phyloP scores from a whole-genome alignment of 2,888 invertebrate genomes.

The Tipula vernalis region DNA sequence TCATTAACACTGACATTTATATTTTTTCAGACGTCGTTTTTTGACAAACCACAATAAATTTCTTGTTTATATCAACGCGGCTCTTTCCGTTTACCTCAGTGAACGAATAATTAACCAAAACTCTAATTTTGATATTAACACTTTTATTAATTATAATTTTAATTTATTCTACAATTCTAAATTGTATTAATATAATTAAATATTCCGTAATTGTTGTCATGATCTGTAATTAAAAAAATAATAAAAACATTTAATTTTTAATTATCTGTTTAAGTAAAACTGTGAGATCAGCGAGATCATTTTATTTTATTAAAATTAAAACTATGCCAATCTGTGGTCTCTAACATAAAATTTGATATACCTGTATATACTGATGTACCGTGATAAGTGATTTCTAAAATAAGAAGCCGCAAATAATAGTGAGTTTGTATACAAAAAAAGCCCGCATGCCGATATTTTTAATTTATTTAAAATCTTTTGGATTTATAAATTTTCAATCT shows the following conservation, averaged over 20 bases:
- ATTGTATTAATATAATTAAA: slow-evolving; percentile 7
- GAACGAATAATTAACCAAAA: too few relatives aligned
- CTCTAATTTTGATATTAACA: too few relatives aligned
- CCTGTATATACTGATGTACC: not conserved
- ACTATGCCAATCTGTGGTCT: not conserved
- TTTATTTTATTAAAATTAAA: not conserved
- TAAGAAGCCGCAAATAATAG: not conserved
- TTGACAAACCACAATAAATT: too few relatives aligned
- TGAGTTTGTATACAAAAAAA: not conserved
- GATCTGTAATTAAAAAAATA: not conserved
- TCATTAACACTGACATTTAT: too few relatives aligned
- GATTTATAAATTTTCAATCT: slow-evolving; percentile 1
- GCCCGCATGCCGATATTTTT: not conserved
- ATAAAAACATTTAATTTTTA: not conserved
- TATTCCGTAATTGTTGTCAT: not conserved
- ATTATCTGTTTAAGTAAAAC: not conserved
- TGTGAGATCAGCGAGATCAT: not conserved
- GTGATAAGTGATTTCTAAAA: not conserved
- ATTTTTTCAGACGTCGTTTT: too few relatives aligned
- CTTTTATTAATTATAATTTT: not conserved
- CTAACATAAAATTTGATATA: not conserved
- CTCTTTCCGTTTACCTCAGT: too few relatives aligned
- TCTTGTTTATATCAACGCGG: too few relatives aligned
- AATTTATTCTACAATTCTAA: not conserved
- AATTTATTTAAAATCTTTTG: not conserved